Evolutionary conservation across 2,113 vertebrate species (phyloP).

Genomic region (Hyla sarda): DNA sequence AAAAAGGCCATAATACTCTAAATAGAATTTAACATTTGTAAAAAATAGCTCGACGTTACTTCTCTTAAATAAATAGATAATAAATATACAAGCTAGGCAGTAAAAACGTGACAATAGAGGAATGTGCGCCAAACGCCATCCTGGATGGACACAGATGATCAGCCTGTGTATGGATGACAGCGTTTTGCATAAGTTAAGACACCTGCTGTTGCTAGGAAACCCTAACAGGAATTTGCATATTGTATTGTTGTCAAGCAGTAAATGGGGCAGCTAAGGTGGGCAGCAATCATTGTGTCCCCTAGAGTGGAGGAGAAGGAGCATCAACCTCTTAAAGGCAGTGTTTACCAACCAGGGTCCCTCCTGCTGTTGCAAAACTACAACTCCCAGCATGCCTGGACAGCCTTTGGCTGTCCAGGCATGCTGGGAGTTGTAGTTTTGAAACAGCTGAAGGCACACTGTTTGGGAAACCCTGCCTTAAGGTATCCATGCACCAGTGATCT

Average conservation of each 20-base stretch:
- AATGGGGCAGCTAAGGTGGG: background rate
- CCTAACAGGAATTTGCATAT: background rate
- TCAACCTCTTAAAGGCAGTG: background rate
- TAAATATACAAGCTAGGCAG: constrained; percentile 57
- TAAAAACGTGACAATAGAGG: constrained; percentile 1
- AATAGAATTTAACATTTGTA: constrained; percentile 49
- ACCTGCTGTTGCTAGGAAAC: background rate
- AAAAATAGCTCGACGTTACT: constrained; percentile 47
- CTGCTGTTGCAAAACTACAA: no score
- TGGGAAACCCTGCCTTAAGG: no score
- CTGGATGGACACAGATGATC: background rate
- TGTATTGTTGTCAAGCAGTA: no score
- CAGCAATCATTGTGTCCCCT: background rate
- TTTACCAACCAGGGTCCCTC: no score
- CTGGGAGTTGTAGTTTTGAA: no score
- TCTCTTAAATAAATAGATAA: constrained; percentile 56
- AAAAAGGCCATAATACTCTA: constrained; percentile 50
- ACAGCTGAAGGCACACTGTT: no score
- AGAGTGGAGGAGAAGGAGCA: background rate
- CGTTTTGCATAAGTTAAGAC: constrained; percentile 22
- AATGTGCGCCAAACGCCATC: constrained; percentile 41
- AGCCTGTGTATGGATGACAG: constrained; percentile 26
- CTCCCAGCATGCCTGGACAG: no score
- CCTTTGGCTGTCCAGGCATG: no score
- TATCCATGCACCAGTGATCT: no score